phyloP scores from a whole-genome alignment of 2,113 vertebrate genomes.

The Diadophis punctatus region DNA sequence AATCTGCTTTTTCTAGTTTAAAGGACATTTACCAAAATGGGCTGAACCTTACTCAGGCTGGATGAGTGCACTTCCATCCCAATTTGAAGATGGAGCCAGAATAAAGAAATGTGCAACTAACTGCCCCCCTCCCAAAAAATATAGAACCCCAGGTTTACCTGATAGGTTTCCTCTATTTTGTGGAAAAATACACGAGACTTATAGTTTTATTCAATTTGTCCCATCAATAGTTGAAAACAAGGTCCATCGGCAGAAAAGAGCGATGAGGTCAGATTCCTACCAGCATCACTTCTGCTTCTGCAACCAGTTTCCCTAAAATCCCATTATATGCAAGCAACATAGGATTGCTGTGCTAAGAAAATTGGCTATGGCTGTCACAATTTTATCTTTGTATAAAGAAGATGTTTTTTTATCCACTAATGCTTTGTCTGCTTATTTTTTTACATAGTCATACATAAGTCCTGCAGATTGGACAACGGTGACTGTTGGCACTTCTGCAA shows the following conservation, averaged over 20 bases:
- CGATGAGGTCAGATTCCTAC: background rate
- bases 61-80: background rate
- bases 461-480: constrained; percentile 85
- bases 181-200: background rate
- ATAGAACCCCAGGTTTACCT: background rate
- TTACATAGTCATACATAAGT: constrained; percentile 69
- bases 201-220: background rate
- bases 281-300: background rate
- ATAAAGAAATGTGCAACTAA: background rate
- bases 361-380: fast-evolving
- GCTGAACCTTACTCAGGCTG: background rate
- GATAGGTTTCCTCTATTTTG: background rate
- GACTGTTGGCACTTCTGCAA: constrained; percentile 88
- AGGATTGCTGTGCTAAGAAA: background rate
- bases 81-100: background rate
- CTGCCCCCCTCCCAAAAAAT: background rate
- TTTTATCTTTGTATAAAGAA: background rate
- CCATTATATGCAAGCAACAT: background rate
- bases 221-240: background rate
- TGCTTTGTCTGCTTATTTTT: constrained; percentile 20
- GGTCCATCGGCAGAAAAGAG: background rate
- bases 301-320: background rate
- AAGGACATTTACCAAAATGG: background rate
- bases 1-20: background rate
- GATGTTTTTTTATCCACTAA: background rate